Base-by-base conservation (phyloP, 2,888 invertebrate species). In the Zelleria hepariella region DNA sequence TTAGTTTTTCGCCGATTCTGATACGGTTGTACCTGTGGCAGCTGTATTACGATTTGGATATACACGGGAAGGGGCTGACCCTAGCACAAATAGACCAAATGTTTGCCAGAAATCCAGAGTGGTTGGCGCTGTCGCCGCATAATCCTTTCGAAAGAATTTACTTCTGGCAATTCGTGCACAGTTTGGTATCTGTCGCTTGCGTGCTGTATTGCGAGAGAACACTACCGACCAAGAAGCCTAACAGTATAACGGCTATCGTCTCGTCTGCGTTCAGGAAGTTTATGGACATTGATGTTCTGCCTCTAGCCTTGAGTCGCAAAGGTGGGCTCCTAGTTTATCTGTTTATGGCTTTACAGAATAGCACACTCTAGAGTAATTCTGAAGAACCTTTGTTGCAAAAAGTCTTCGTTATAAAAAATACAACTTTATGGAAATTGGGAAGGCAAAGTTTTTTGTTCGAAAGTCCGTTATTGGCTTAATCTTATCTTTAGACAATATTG, bases 161-260 rank as follows among this genome's bases (percentile, higher is more conserved):
- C 70, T 91, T 90, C 67, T 92, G 91, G 91, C 92, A 92, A 71
- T 92, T 91, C 72, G 60, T 91, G 42, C 91, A 91, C 62, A 86
- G 89, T 42, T 65, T 92, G 10, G 77, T 92, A 61, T 81, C 89
- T 48, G 78, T 90, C 25, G 84, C 91, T 2, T 86, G 80, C 71
- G 78, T 75, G 64, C 65, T 91, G 21, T 90, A 90, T 66, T 76
- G 82, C 1, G 80, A 80, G 66, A 75, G 67, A 60, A 65, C 73
- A 52, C 64, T 86, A 32, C 78, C 81, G 5, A 75, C 73, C 2
- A 69, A 69, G 10, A 80, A 78, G 62, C 80, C 79, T 1, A 83
- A 86, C 63, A 42, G 32, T 42, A 42, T 42, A 42, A 42, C 32
- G 32, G 91, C 91, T 27, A 86, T 89, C 64, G 66, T 90, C 56